Evolutionary conservation across 1,140 invertebrate genomes (phyloP).

Genomic region (Eriosoma lanigerum): DNA sequence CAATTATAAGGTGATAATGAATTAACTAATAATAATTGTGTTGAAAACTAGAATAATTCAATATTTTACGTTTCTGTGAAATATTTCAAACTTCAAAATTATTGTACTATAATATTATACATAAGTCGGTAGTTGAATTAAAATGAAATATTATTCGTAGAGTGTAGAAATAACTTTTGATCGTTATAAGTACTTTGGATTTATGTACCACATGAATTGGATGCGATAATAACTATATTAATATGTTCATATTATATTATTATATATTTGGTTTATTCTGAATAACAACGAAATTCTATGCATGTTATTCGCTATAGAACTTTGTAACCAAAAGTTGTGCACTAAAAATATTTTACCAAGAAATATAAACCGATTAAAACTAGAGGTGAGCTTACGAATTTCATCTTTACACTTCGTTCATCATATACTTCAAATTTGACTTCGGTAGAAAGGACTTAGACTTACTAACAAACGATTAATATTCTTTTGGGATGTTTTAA

Average conservation of each 20-base stretch:
- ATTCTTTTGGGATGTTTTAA: too few relatives aligned
- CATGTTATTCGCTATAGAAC: neutral
- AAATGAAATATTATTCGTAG: too few relatives aligned
- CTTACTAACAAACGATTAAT: neutral
- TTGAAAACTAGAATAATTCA: too few relatives aligned
- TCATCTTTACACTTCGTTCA: neutral
- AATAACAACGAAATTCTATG: neutral
- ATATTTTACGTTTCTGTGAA: too few relatives aligned
- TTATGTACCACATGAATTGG: neutral
- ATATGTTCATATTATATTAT: neutral
- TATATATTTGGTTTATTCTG: neutral
- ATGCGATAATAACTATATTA: neutral
- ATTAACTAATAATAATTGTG: too few relatives aligned
- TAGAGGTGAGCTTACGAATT: neutral
- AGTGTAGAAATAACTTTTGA: neutral
- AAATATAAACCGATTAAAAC: constrained; percentile 22
- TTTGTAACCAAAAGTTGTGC: constrained; percentile 5
- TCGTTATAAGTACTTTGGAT: neutral
- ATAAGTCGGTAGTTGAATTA: too few relatives aligned
- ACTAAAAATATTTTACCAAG: neutral
- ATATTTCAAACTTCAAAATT: too few relatives aligned
- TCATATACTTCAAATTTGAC: neutral
- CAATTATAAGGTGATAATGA: too few relatives aligned
- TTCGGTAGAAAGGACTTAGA: neutral
- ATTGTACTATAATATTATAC: too few relatives aligned